Evolutionary conservation across 2,888 invertebrate species (phyloP), one percentile per base, ranked within the genome.

Genomic region (Netelia fuscicornis): DNA sequence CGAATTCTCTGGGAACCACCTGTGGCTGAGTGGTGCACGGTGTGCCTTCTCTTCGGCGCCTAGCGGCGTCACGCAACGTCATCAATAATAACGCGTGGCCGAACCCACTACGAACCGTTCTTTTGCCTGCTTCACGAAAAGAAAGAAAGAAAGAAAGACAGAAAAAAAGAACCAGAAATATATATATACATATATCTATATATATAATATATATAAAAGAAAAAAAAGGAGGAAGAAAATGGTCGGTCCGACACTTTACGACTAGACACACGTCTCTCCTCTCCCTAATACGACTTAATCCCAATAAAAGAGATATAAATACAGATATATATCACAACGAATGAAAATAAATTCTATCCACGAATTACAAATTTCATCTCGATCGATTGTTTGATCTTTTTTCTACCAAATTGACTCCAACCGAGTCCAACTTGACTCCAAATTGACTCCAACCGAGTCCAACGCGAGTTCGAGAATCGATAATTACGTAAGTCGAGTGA

Each of bases 1-100:
- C 83, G 77, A 85, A 85, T 81, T 86, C 84, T 82, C 87, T 86
- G 89, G 56, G 80, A 91, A 91, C 91, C 91, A 91, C 91, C 91
- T 91, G 91, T 91, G 89, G 91, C 91, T 91, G 74, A 75, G 62
- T 83, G 82, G 79, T 20, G 68, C 42, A 72, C 54, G 65, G 56
- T 62, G 60, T 70, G 86, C 88, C 84, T 83, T 87, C 78, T 74
- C 74, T 75, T 79, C 56, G 74, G 68, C 74, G 77, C 71, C 87
- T 84, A 2, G 30, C 86, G 87, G 84, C 86, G 88, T 88, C 86
- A 90, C 89, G 90, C 90, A 89, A 90, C 85, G 87, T 88, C 89
- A 89, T 89, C 89, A 89, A 90, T 91, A 91, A 91, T 87, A 87
- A 89, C 87, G 85, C 85, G 77, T 84, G 78, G 71, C 70, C 72